A percentile compares a stretch with the other conserved stretches of the same genome.
These are phyloP conservation scores for Oreonectes daqikongensis DNA, from an alignment of 2,797 vertebrate genomes.

Conservation along the genomic window DNA sequence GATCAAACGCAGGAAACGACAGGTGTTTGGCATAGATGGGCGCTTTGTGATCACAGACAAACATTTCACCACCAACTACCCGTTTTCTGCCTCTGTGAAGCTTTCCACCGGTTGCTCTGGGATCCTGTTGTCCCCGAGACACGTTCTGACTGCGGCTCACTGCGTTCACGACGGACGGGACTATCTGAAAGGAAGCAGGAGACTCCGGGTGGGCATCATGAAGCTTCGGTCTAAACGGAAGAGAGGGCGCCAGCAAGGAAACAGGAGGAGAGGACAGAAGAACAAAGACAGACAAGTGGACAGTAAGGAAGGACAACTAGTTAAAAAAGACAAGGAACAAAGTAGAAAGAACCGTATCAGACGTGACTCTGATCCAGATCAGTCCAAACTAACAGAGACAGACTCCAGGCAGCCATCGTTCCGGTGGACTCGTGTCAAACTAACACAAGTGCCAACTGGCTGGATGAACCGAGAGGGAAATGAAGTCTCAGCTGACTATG, in stretches of 20 bases:
- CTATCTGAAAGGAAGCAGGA: conserved; percentile 80
- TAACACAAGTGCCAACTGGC: conserved; percentile 84
- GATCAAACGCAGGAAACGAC: conserved; percentile 73
- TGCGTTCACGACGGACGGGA: conserved; percentile 87
- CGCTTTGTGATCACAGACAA: conserved; percentile 90
- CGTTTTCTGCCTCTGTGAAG: conserved; percentile 88
- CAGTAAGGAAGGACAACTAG: conserved; percentile 27
- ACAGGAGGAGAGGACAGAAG: conserved; percentile 46
- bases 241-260: conserved; percentile 53
- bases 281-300: conserved; percentile 6
- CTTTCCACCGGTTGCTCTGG: conserved; percentile 91
- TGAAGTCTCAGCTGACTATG: conserved; percentile 80
- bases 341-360: conserved; percentile 22
- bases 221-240: conserved; percentile 75
- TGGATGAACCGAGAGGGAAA: conserved; percentile 77
- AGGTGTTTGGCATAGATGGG: conserved; percentile 87
- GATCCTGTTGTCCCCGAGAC: conserved; percentile 83
- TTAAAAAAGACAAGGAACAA: background rate
- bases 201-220: conserved; percentile 84
- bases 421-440: conserved; percentile 88
- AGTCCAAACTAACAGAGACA: background rate
- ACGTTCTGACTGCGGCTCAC: conserved; percentile 90
- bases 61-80: conserved; percentile 84
- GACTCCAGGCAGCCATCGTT: conserved; percentile 68
- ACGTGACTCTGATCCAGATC: conserved; percentile 43